phyloP scores from a whole-genome alignment of 2,797 vertebrate species.

The Gymnoscopelus braueri region DNA sequence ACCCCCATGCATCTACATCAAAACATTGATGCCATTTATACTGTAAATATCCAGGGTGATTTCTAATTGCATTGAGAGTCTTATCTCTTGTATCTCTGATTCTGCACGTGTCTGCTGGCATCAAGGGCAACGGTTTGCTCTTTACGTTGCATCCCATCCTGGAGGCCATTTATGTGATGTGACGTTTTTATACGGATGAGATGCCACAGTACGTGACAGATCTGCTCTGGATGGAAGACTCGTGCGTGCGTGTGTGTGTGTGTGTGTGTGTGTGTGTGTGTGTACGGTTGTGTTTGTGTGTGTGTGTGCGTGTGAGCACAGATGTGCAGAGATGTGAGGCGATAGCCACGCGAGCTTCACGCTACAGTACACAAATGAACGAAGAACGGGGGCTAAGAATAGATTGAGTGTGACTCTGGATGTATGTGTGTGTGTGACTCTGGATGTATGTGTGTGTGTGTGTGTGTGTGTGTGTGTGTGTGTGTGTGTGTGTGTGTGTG shows the following conservation, averaged over 20 bases:
- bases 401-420: conserved; percentile 28
- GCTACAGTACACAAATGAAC: conserved; percentile 39
- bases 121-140: too few species aligned
- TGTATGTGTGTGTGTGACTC: conserved; percentile 7
- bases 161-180: too few species aligned
- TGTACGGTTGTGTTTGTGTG: background rate
- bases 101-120: too few species aligned
- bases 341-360: conserved; percentile 38
- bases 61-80: too few species aligned
- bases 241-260: background rate
- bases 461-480: conserved; percentile 18
- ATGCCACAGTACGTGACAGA: too few species aligned
- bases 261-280: background rate
- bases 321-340: conserved; percentile 32
- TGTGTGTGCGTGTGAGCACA: background rate
- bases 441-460: background rate
- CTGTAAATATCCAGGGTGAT: too few species aligned
- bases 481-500: background rate
- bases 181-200: too few species aligned
- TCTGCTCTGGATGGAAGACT: too few species aligned
- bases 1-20: too few species aligned
- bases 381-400: conserved; percentile 35
- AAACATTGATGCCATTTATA: too few species aligned
- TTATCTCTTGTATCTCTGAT: too few species aligned
- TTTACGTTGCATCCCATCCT: too few species aligned